Evolutionary conservation across 2,113 vertebrate genomes (phyloP).

Genomic region (Odobenus rosmarus): DNA sequence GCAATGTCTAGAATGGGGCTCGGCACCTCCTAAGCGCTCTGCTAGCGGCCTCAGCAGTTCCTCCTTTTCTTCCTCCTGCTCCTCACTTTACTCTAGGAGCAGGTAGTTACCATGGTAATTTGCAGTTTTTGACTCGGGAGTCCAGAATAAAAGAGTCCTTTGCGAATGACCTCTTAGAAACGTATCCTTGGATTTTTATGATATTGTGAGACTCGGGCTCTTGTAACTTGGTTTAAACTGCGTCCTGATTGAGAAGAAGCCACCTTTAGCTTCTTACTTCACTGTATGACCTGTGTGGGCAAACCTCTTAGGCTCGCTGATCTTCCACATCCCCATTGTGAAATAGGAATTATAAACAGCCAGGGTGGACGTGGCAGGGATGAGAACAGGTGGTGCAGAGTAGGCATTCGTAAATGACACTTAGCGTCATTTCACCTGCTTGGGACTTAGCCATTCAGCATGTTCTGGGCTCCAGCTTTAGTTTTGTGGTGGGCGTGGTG

Average conservation of each 20-base stretch:
- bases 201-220: neutral
- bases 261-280: neutral
- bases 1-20: no score
- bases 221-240: neutral
- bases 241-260: neutral
- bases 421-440: neutral
- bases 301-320: neutral
- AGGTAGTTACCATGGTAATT: neutral
- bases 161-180: neutral
- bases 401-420: rapidly evolving
- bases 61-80: neutral
- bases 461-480: no score
- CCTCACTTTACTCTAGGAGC: no score
- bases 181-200: neutral
- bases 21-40: neutral
- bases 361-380: neutral
- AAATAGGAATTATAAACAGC: neutral
- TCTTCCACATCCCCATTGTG: neutral
- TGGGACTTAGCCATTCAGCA: rapidly evolving
- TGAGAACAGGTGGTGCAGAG: neutral
- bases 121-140: neutral
- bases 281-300: neutral
- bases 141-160: neutral
- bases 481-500: neutral
- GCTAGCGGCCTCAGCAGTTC: rapidly evolving